phyloP scores from a whole-genome alignment of 1,140 invertebrate genomes.

The Drosophila lini region DNA sequence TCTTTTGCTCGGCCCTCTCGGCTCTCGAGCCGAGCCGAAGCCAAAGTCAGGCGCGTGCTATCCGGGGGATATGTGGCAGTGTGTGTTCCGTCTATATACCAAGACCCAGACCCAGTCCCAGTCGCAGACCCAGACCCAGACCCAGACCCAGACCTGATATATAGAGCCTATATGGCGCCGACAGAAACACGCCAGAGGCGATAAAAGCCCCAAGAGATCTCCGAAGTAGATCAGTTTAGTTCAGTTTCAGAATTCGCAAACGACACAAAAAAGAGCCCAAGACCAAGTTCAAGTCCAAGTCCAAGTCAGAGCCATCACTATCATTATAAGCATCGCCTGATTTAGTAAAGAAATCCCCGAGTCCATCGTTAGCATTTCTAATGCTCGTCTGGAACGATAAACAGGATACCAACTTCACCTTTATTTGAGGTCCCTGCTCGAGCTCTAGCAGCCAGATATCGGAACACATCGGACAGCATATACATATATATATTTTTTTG shows the following conservation, averaged over 20 bases:
- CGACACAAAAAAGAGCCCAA: conserved; percentile 10
- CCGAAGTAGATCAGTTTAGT: conserved; percentile 76
- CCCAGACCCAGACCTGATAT: conserved; percentile 18
- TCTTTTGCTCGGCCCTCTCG: conserved; percentile 34
- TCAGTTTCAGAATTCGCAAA: conserved; percentile 75
- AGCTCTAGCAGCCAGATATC: neutral
- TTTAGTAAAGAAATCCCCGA: neutral
- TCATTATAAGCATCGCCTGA: conserved; percentile 1
- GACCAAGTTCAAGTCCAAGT: neutral
- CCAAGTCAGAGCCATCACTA: neutral
- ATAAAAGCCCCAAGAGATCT: conserved; percentile 77
- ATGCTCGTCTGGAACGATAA: conserved; percentile 83
- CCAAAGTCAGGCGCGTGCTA: conserved; percentile 57
- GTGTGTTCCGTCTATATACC: conserved; percentile 38
- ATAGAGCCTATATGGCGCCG: conserved; percentile 45
- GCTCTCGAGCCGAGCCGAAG: conserved; percentile 26
- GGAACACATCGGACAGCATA: neutral
- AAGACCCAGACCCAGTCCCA: neutral
- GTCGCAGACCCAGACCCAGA: neutral
- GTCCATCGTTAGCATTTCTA: conserved; percentile 38
- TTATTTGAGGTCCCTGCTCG: conserved; percentile 59
- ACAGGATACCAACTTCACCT: conserved; percentile 76
- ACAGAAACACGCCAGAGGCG: conserved; percentile 51
- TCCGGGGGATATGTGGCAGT: conserved; percentile 5
- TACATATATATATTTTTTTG: neutral